phyloP scores from a whole-genome alignment of 2,113 vertebrate genomes.

The Rhombomys opimus region DNA sequence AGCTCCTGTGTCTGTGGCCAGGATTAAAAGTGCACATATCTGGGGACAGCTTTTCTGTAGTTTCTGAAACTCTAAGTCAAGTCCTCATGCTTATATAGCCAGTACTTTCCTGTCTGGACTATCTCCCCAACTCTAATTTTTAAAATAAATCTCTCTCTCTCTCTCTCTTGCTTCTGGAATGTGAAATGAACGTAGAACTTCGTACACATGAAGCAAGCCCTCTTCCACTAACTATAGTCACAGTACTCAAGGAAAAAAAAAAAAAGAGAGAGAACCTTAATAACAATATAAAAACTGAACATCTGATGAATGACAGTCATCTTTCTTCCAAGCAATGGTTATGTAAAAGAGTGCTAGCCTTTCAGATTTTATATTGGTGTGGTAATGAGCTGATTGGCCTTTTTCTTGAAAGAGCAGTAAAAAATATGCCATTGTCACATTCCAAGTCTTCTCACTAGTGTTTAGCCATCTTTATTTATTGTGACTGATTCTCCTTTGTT shows the following conservation, averaged over 20 bases:
- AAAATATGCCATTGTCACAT: not conserved
- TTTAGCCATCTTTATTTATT: slow-evolving; percentile 53
- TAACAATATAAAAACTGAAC: not conserved
- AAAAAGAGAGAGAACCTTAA: not conserved
- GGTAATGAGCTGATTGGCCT: not conserved
- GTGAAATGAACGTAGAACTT: not conserved
- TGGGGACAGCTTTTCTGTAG: not conserved
- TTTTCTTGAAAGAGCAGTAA: slow-evolving; percentile 33
- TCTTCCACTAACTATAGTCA: not conserved
- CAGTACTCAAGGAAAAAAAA: not conserved
- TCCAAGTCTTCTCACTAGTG: slow-evolving; percentile 60
- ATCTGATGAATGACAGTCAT: not conserved
- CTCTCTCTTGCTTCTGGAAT: not conserved
- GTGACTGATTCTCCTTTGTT: slow-evolving; percentile 12
- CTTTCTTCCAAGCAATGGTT: not conserved
- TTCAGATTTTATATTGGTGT: not conserved
- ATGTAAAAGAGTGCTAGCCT: not conserved
- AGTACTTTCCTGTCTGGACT: not conserved
- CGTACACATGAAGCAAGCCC: not conserved
- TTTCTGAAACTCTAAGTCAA: not conserved
- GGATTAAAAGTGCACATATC: not conserved
- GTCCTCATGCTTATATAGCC: not conserved
- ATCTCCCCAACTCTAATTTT: not conserved
- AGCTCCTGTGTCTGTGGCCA: too few relatives aligned
- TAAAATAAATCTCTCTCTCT: not conserved